Evolutionary conservation across 2,888 invertebrate species (phyloP), one percentile per base, ranked within the genome.

Genomic region (Harpagoxenus sublaevis): DNA sequence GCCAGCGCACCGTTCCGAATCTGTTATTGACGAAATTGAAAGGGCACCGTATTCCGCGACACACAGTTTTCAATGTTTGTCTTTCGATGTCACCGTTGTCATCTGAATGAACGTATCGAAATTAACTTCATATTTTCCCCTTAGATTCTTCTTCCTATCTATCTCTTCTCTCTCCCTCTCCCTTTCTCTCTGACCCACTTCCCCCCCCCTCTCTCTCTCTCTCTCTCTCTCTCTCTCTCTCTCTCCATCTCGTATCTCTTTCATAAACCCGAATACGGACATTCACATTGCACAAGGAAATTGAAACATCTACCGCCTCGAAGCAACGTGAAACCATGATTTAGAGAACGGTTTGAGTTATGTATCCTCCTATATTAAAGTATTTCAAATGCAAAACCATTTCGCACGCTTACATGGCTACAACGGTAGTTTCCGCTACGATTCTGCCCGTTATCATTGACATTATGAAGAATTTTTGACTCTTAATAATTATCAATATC

Each of bases 251-350:
- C 87, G n/a, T 86, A 87, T 87, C 87, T 85, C 85, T 87, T 84
- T 89, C 84, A 86, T 68, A 85, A 87, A 86, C 89, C 51, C 87
- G 79, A 87, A 91, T 87, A 87, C 89, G 92, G 90, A 89, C 92
- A 93, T 94, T 99, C 83, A 97, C 98, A 92, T 95, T 97, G 84
- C 96, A 99, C 85, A 97, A 97, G 92, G 98, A 98, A 94, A 96
- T 98, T 48, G 99, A 99, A 95, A 97, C 96, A 94, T 95, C 93
- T 94, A 94, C 89, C 92, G 93, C 92, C 92, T 93, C 89, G 92
- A 92, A 93, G 92, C 90, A 92, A 89, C 89, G 91, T 92, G 92
- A 91, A 92, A 91, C 92, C 92, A 92, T 94, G 94, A 95, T 95
- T 95, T 94, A 95, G 93, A 88, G 93, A 92, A 93, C 89, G 89